These are phyloP conservation scores for Hystrix brachyura DNA, from an alignment of 2,113 vertebrate genomes.

Conservation along the genomic window DNA sequence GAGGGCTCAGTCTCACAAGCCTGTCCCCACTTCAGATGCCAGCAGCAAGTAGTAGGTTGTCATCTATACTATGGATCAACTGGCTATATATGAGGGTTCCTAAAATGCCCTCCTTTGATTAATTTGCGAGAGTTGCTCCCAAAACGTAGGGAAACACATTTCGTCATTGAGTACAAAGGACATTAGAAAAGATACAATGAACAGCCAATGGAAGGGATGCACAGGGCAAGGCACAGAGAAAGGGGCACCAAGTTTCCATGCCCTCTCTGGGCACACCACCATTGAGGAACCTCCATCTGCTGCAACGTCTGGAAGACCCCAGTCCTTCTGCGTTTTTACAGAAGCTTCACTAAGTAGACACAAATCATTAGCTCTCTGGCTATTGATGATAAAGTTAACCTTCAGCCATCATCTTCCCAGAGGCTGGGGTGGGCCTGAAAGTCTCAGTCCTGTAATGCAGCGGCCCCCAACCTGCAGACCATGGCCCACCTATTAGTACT, in stretches of 20 bases:
- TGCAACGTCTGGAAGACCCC: neutral
- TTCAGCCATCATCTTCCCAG: neutral
- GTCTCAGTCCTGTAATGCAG: neutral
- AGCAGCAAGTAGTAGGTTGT: neutral
- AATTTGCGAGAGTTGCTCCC: neutral
- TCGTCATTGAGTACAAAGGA: neutral
- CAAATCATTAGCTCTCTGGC: neutral
- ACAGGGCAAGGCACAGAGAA: neutral
- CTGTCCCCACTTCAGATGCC: neutral
- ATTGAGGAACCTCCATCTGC: neutral
- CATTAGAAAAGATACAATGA: neutral
- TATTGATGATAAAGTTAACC: neutral
- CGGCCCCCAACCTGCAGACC: neutral
- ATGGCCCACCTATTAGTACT: too few relatives aligned
- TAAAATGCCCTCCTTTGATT: neutral
- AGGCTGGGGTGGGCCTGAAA: neutral
- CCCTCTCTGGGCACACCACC: accelerated
- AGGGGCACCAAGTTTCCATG: too few relatives aligned
- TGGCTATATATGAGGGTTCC: neutral
- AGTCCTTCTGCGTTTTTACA: neutral
- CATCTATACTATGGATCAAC: neutral
- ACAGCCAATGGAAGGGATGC: neutral
- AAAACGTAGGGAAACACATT: neutral
- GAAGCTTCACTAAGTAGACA: neutral
- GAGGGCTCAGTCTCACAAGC: neutral